Evolutionary conservation across 2,888 invertebrate species (phyloP).

Genomic region (Drosophila rubida): DNA sequence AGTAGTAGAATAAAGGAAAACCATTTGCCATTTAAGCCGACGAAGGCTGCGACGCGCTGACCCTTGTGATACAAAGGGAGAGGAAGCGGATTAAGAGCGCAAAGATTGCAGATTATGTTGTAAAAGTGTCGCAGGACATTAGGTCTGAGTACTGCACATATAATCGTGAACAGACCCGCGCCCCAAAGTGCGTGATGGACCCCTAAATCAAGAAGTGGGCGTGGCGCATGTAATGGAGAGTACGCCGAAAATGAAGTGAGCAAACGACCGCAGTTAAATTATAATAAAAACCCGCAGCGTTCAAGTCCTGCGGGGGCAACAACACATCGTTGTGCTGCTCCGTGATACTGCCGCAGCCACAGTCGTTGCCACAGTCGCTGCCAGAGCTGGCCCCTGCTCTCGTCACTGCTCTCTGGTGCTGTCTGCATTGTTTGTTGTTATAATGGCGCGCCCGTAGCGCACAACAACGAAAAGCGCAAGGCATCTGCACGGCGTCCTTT

Average conservation of each 20-base stretch:
- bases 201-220: slow-evolving; percentile 41
- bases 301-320: slow-evolving; percentile 69
- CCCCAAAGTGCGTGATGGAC: background rate
- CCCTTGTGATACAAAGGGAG: slow-evolving; percentile 38
- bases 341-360: slow-evolving; percentile 6
- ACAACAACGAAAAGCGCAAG: slow-evolving; percentile 72
- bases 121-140: slow-evolving; percentile 73
- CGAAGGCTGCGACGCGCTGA: slow-evolving; percentile 25
- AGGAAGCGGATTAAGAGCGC: slow-evolving; percentile 63
- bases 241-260: slow-evolving; percentile 40
- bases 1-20: slow-evolving; percentile 23
- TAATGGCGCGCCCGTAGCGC: slow-evolving; percentile 72
- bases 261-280: slow-evolving; percentile 49
- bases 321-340: slow-evolving; percentile 6
- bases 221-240: slow-evolving; percentile 71
- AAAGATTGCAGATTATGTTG: slow-evolving; percentile 69
- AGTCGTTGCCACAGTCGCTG: slow-evolving; percentile 4
- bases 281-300: slow-evolving; percentile 68
- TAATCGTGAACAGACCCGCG: slow-evolving; percentile 22
- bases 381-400: slow-evolving; percentile 5
- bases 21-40: slow-evolving; percentile 68
- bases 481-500: slow-evolving; percentile 71
- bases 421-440: slow-evolving; percentile 75
- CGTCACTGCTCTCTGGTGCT: slow-evolving; percentile 13
- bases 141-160: slow-evolving; percentile 14